Conservation (phyloP, 2,113 vertebrate genomes). For the Planiliza haematocheilus region DNA sequence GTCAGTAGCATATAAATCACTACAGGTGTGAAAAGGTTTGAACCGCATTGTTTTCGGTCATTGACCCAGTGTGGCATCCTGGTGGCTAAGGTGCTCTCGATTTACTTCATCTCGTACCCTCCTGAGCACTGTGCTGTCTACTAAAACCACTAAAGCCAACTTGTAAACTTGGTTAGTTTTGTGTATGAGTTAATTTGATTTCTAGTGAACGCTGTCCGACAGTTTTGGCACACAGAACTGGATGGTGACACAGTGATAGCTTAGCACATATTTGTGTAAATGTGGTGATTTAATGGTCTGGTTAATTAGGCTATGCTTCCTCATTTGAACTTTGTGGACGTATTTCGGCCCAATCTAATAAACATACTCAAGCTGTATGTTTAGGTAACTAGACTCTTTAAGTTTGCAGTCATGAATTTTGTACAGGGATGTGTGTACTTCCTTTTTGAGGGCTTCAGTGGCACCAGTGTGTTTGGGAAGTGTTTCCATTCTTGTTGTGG, state of each 20-base stretch:
- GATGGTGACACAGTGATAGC: not conserved
- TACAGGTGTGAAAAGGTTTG: constrained; percentile 9
- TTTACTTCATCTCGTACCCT: not conserved
- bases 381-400: not conserved
- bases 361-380: too few relatives aligned
- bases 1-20: constrained; percentile 39
- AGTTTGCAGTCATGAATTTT: constrained; percentile 9
- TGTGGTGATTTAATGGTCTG: not conserved
- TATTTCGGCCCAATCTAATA: too few relatives aligned
- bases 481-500: constrained; percentile 46
- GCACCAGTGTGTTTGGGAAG: constrained; percentile 34
- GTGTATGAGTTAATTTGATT: not conserved
- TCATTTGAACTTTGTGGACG: too few relatives aligned
- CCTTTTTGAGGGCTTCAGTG: constrained; percentile 26
- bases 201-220: not conserved
- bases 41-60: constrained; percentile 33
- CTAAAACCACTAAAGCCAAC: too few relatives aligned
- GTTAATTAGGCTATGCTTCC: not conserved
- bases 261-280: not conserved
- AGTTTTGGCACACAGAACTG: not conserved
- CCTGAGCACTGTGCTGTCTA: constrained; percentile 1
- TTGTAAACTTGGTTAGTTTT: too few relatives aligned
- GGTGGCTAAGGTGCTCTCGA: not conserved
- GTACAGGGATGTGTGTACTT: constrained; percentile 39
- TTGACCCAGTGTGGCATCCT: not conserved